Conservation (phyloP, 2,888 invertebrate genomes). For the Nomada fabriciana region DNA sequence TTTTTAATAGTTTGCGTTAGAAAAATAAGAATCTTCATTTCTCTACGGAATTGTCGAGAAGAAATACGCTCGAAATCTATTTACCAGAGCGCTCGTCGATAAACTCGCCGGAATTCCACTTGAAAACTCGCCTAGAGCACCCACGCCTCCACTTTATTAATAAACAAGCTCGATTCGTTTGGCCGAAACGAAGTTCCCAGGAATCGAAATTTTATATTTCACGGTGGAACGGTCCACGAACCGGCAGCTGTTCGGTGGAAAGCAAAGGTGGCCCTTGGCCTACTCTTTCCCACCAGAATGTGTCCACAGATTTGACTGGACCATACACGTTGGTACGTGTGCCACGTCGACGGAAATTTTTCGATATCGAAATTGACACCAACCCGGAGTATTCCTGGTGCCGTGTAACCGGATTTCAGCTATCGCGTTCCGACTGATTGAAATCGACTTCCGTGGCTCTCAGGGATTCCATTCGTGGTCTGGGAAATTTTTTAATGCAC, state of each 20-base stretch:
- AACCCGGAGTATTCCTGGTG: slow-evolving; percentile 37
- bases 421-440: slow-evolving; percentile 45
- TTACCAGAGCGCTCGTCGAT: background rate
- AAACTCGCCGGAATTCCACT: background rate
- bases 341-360: slow-evolving; percentile 49
- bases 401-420: slow-evolving; percentile 41
- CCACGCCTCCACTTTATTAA: background rate
- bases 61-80: background rate
- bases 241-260: slow-evolving; percentile 43
- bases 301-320: slow-evolving; percentile 36
- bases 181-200: slow-evolving; percentile 16
- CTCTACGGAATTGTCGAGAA: background rate
- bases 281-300: slow-evolving; percentile 17
- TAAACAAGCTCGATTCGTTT: slow-evolving; percentile 10
- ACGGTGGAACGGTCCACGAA: slow-evolving; percentile 28
- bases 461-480: slow-evolving; percentile 22
- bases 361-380: slow-evolving; percentile 67
- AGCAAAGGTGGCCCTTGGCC: slow-evolving; percentile 30
- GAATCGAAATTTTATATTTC: slow-evolving; percentile 38
- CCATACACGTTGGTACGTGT: background rate
- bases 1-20: no score
- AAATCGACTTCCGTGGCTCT: slow-evolving; percentile 26
- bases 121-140: background rate
- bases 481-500: slow-evolving; percentile 2
- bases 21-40: background rate